These are phyloP conservation scores for Cheilosia impressa DNA, from an alignment of 2,888 invertebrate species.

Conservation along the genomic window DNA sequence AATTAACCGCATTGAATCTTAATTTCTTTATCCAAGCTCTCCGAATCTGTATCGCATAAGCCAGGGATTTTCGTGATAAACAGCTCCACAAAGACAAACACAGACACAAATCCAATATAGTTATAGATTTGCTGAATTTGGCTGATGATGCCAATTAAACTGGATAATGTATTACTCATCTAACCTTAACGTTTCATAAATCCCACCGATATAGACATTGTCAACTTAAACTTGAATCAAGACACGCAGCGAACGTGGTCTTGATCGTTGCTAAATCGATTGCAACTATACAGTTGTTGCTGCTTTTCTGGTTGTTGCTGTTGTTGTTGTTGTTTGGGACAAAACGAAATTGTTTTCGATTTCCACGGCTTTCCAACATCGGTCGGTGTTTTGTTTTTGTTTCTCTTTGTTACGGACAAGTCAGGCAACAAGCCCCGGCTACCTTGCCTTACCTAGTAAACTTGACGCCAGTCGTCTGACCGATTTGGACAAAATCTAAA, in stretches of 20 bases:
- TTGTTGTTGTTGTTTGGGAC: slow-evolving; percentile 20
- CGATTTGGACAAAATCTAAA: slow-evolving; percentile 74
- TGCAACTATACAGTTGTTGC: slow-evolving; percentile 1
- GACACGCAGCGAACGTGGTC: slow-evolving; percentile 72
- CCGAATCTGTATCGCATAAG: neutral
- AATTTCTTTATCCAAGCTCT: no score
- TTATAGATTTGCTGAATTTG: slow-evolving; percentile 58
- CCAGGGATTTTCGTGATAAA: neutral
- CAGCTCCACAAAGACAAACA: neutral
- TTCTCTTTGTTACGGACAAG: slow-evolving; percentile 40
- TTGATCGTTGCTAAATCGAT: slow-evolving; percentile 60
- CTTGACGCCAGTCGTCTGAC: slow-evolving; percentile 74
- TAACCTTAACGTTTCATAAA: slow-evolving; percentile 74
- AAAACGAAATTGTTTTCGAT: slow-evolving; percentile 43
- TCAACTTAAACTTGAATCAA: slow-evolving; percentile 75
- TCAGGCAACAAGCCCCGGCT: slow-evolving; percentile 44
- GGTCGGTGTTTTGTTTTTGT: slow-evolving; percentile 47
- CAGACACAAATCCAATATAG: neutral
- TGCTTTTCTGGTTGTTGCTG: slow-evolving; percentile 17
- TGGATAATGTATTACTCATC: slow-evolving; percentile 70
- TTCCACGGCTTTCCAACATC: slow-evolving; percentile 39
- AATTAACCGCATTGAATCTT: no score
- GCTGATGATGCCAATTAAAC: slow-evolving; percentile 74
- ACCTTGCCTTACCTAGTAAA: slow-evolving; percentile 74
- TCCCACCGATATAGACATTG: slow-evolving; percentile 75